A percentile compares a stretch with the other conserved stretches of the same genome.
Evolutionary conservation across 1,140 invertebrate species (phyloP).

Genomic region (Potamilus streckersoni): DNA sequence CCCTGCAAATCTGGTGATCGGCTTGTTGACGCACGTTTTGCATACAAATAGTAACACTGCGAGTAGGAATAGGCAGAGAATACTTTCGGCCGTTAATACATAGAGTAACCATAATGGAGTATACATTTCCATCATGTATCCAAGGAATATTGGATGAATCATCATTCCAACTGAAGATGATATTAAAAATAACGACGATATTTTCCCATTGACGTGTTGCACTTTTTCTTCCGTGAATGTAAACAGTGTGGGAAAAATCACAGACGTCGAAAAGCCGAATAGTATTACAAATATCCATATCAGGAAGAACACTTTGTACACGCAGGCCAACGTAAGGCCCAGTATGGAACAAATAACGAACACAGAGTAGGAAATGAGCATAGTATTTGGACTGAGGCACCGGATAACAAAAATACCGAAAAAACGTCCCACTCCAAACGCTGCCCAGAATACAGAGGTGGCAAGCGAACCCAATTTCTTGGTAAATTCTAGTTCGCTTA

Average conservation of each 20-base stretch:
- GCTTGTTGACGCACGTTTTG: too few species aligned
- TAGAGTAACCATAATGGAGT: slow-evolving; percentile 45
- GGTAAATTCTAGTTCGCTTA: slow-evolving; percentile 42
- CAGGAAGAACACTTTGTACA: slow-evolving; percentile 23
- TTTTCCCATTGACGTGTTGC: slow-evolving; percentile 37
- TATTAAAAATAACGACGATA: slow-evolving; percentile 42
- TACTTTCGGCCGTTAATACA: slow-evolving; percentile 35
- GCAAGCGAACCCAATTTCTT: slow-evolving; percentile 36
- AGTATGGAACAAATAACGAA: slow-evolving; percentile 29
- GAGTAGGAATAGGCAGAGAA: slow-evolving; percentile 12
- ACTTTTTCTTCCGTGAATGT: slow-evolving; percentile 47
- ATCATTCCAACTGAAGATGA: slow-evolving; percentile 36
- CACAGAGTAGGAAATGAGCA: slow-evolving; percentile 33
- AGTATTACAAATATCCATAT: slow-evolving; percentile 42
- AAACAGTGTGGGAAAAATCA: slow-evolving; percentile 45
- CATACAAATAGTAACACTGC: too few species aligned
- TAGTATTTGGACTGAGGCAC: slow-evolving; percentile 22
- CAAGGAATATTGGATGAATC: slow-evolving; percentile 42
- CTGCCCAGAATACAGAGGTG: slow-evolving; percentile 46
- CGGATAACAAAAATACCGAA: slow-evolving; percentile 38
- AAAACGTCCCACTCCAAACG: slow-evolving; percentile 40
- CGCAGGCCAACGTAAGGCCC: slow-evolving; percentile 33
- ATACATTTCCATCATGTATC: slow-evolving; percentile 45
- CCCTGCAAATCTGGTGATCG: too few species aligned
- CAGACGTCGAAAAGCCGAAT: slow-evolving; percentile 40